Conservation (phyloP, 2,113 vertebrate species). For the Oryzias javanicus region DNA sequence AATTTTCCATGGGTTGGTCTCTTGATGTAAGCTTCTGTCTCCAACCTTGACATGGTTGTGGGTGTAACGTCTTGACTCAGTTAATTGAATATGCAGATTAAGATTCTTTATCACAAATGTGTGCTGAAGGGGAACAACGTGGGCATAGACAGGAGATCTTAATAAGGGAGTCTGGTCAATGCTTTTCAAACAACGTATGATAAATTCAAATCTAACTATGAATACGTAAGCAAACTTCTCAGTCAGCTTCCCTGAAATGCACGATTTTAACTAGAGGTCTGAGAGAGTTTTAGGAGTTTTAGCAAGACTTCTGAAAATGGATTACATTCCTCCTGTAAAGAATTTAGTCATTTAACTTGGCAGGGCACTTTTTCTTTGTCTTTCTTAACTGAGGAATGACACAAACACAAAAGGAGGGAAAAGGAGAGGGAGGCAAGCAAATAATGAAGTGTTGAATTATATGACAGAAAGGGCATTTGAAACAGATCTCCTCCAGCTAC, state of each 20-base stretch:
- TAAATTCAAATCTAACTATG: not conserved
- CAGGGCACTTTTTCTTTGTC: conserved; percentile 40
- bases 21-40: too few relatives aligned
- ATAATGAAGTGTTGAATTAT: conserved; percentile 78
- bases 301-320: conserved; percentile 18
- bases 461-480: conserved; percentile 53
- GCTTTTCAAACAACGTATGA: not conserved
- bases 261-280: conserved; percentile 2
- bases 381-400: conserved; percentile 45
- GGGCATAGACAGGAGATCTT: too few relatives aligned
- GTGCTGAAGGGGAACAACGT: too few relatives aligned
- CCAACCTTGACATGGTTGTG: too few relatives aligned
- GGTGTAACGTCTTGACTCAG: too few relatives aligned
- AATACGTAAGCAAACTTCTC: not conserved
- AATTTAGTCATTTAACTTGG: conserved; percentile 54
- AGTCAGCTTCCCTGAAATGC: not conserved
- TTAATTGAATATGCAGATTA: too few relatives aligned
- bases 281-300: conserved; percentile 4
- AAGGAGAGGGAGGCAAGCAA: conserved; percentile 38
- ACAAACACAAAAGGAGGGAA: conserved; percentile 36
- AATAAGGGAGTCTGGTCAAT: too few relatives aligned
- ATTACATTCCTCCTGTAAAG: conserved; percentile 30
- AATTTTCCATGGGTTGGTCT: too few relatives aligned
- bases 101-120: too few relatives aligned
- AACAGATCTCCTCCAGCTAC: conserved; percentile 44